phyloP scores from a whole-genome alignment of 2,888 invertebrate genomes.

The Ichneumon xanthorius region DNA sequence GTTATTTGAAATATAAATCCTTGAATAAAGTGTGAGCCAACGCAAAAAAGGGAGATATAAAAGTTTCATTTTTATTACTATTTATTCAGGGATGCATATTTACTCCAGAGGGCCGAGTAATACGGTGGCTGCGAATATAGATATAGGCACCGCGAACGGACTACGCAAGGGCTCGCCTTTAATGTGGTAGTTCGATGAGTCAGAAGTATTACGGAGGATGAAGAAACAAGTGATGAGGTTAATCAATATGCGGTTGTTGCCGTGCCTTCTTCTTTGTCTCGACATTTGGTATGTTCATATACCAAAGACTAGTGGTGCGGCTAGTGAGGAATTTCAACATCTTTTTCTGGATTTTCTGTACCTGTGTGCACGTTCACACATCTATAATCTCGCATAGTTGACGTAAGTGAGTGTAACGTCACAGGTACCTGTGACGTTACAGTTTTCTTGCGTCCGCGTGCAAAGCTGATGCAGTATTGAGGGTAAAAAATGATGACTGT shows the following conservation, averaged over 20 bases:
- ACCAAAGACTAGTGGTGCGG: no score
- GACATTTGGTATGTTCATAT: not conserved
- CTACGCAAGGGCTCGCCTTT: slow-evolving; percentile 21
- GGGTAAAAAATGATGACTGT: no score
- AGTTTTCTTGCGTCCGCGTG: no score
- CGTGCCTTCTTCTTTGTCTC: slow-evolving; percentile 9
- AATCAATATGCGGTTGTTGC: slow-evolving; percentile 6
- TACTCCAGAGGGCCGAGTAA: slow-evolving; percentile 2
- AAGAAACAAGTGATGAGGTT: not conserved
- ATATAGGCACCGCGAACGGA: not conserved
- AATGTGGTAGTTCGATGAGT: slow-evolving; percentile 24
- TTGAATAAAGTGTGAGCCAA: slow-evolving; percentile 35
- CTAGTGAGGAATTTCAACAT: no score
- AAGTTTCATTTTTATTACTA: slow-evolving; percentile 44
- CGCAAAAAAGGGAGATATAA: slow-evolving; percentile 5
- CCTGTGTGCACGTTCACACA: no score
- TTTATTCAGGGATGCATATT: slow-evolving; percentile 55
- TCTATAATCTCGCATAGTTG: no score
- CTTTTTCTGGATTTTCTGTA: no score
- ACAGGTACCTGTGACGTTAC: no score
- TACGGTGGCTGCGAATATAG: not conserved
- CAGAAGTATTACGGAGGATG: slow-evolving; percentile 14
- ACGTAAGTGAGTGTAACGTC: no score
- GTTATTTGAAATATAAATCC: slow-evolving; percentile 34
- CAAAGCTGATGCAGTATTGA: no score